Conservation (phyloP, 2,113 vertebrate genomes). For the Corythornis cristatus region DNA sequence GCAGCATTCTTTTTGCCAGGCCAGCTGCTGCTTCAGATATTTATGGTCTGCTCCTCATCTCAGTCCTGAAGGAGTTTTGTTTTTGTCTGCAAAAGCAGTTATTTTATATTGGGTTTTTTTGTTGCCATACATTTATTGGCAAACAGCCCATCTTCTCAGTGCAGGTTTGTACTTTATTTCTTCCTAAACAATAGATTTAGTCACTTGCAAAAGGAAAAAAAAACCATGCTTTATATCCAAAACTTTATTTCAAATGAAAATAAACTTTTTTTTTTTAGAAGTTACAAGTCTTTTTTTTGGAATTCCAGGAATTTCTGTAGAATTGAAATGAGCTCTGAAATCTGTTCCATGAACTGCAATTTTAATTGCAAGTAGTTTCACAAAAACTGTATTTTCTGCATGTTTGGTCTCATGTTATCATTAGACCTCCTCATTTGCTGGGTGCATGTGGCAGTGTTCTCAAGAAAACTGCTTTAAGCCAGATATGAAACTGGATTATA, state of each 20-base stretch:
- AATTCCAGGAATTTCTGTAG: background rate
- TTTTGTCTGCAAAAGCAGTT: background rate
- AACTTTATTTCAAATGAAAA: background rate
- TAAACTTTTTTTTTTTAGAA: background rate
- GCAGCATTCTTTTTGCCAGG: too few species aligned
- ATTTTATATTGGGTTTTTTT: background rate
- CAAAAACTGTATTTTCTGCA: background rate
- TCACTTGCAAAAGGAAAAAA: background rate
- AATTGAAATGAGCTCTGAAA: background rate
- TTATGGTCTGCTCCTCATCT: background rate
- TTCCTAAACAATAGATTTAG: background rate
- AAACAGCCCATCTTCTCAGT: background rate
- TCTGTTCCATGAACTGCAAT: background rate
- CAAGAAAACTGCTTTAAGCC: background rate
- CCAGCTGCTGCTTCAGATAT: background rate
- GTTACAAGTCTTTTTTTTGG: background rate
- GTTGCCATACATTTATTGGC: background rate
- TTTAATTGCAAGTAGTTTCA: background rate
- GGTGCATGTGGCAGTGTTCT: background rate
- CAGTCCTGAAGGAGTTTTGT: background rate
- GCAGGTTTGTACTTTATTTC: background rate
- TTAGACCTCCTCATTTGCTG: background rate
- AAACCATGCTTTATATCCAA: background rate
- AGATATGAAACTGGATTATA: background rate
- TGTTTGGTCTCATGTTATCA: background rate